Percentiles rank a stretch among this genome's conserved stretches.
Conservation (phyloP, 2,888 invertebrate genomes). For the Torymus aiolomorphi region DNA sequence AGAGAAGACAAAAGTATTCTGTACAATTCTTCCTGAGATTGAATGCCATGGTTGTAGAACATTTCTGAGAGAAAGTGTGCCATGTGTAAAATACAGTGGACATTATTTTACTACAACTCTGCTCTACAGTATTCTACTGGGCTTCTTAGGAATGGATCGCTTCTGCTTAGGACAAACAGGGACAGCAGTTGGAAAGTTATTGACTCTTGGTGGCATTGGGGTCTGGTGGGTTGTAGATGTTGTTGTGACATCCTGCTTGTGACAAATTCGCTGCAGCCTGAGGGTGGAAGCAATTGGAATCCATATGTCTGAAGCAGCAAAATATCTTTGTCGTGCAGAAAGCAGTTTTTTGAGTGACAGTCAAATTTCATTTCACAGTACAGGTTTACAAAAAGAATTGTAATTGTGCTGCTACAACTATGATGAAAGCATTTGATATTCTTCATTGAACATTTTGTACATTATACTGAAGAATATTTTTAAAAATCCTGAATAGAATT, state of each 20-base stretch:
- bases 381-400: too few species aligned
- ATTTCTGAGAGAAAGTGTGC: slow-evolving; percentile 90
- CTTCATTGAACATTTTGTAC: too few species aligned
- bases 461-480: too few species aligned
- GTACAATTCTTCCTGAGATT: slow-evolving; percentile 89
- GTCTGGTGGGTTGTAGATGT: slow-evolving; percentile 99
- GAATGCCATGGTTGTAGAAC: slow-evolving; percentile 91
- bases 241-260: slow-evolving; percentile 92
- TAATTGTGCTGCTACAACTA: too few species aligned
- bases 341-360: background rate
- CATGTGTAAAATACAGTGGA: slow-evolving; percentile 94
- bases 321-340: background rate
- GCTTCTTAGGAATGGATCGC: slow-evolving; percentile 97
- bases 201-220: slow-evolving; percentile 96
- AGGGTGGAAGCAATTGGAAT: slow-evolving; percentile 99
- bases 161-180: slow-evolving; percentile 99
- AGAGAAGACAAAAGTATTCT: slow-evolving; percentile 90
- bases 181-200: slow-evolving; percentile 95
- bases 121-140: slow-evolving; percentile 95
- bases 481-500: background rate
- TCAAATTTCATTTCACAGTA: too few species aligned
- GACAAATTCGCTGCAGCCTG: slow-evolving; percentile 94
- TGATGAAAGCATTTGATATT: too few species aligned
- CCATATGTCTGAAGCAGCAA: slow-evolving; percentile 84
- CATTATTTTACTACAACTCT: slow-evolving; percentile 98